Evolutionary conservation across 2,113 vertebrate genomes (phyloP), one percentile per base, ranked within the genome.

Genomic region (Xerus inauris): DNA sequence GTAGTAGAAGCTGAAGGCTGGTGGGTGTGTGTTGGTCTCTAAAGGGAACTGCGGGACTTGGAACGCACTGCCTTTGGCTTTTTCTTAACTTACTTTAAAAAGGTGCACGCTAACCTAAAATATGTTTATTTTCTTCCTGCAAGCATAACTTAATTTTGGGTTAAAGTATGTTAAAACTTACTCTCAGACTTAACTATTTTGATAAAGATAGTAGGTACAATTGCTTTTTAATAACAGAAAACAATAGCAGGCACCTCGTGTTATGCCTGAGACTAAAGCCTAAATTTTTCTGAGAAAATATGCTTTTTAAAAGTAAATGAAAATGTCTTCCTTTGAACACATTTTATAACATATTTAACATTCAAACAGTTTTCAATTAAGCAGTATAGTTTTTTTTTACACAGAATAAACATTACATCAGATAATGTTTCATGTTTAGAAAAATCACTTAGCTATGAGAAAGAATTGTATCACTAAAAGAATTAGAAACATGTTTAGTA

Each of bases 341-440:
- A 80, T 85, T 67, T 65, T 95, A 24, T 92, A 89, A 77, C 32
- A 76, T 89, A 69, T 24, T 94, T 79, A 89, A 73, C 38, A 51
- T 64, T 65, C 10, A 40, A 89, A 81, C 38, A 92, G 45, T 93
- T 81, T 88, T 40, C 62, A 91, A 64, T 71, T 69, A 94, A n/a
- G 77, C 8, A 84, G 51, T 49, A 89, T 16, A 92, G 26, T 73
- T 89, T 79, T 49, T 79, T 89, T 79, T 42, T 47, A 42, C 35
- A 94, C 1, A 47, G 72, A 84, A 89, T 73, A 40, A 96, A 79
- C 5, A 77, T 59, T n/a, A 89, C 1, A 87, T 67, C 30, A 92
- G 42, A 86, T 59, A 83, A 73, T 80, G 86, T 65, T 92, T 94
- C 59, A 42, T 57, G 92, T 90, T 91, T 84, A 87, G 76, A 87